Base-by-base conservation (phyloP, 1,140 invertebrate genomes). In the Micrasema longulum region DNA sequence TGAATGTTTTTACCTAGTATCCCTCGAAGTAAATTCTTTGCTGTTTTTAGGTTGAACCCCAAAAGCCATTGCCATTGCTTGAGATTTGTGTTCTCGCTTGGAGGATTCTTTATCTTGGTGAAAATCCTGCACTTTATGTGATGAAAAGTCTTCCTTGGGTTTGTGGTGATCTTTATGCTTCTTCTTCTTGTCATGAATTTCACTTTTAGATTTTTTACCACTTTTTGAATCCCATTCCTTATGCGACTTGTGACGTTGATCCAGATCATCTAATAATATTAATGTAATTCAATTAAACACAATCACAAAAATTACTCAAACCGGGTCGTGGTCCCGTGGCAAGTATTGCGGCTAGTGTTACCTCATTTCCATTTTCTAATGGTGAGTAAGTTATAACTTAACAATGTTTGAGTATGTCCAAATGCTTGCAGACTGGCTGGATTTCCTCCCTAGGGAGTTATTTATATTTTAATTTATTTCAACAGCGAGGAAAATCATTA, bases 21-120 rank as follows among this genome's bases (percentile, higher is more conserved):
- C 18, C 52, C 53, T 60, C 53, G 50, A 5, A 11, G 48, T 14
- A 16, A 55, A 43, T 52, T 74, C 69, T 68, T 73, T 45, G 45
- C 47, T 69, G 14, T 77, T 78, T 75, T 83, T 84, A 10, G 81
- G 79, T 66, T 82, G 78, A 1, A 84, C 83, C n/a, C 83, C 81
- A 62, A 84, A 76, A 16, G 82, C 83, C 78, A 82, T 80, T 0
- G 83, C 83, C 75, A 84, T 75, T 2, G 79, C 79, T 53, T 84
- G 80, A 6, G 80, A 82, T 45, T 79, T 77, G 48, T 69, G 62
- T 26, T 50, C 16, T 14, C 35, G 35, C 35, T 66, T 70, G 55
- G 62, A n/a, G 11, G 12, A 26, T 55, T 53, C 55, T 22, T 71
- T 20, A n/a, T 63, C 57, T 71, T 31, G 23, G 38, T 14, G 11